These are phyloP conservation scores for Montipora cactus DNA, from an alignment of 64 coral and sea anemone species.

Conservation along the genomic window DNA sequence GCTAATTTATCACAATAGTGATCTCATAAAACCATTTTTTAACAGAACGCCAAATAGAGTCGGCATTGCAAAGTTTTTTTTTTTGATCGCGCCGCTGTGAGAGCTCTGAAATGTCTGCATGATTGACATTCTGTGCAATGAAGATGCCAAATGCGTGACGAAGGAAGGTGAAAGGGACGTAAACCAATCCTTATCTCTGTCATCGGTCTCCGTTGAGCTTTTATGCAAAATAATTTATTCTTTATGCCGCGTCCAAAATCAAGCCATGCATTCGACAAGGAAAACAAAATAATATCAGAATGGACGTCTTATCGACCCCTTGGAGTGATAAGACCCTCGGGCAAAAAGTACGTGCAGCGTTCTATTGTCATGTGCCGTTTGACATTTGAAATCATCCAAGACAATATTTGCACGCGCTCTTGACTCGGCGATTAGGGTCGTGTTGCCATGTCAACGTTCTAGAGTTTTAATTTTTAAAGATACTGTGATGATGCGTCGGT, in stretches of 20 bases:
- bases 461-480: no score
- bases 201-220: conserved; percentile 72
- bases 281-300: conserved; percentile 46
- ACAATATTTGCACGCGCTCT: conserved; percentile 87
- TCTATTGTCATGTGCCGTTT: conserved; percentile 80
- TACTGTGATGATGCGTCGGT: no score
- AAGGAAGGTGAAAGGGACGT: background rate
- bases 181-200: conserved; percentile 66
- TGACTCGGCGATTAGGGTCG: background rate
- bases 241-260: conserved; percentile 51
- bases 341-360: conserved; percentile 76
- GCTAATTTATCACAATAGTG: conserved; percentile 33
- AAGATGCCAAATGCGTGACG: conserved; percentile 12
- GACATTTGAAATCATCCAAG: conserved; percentile 93
- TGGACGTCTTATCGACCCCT: conserved; percentile 54
- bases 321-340: conserved; percentile 47
- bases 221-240: conserved; percentile 73
- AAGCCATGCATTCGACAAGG: conserved; percentile 30
- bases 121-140: background rate
- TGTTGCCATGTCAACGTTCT: conserved; percentile 39
- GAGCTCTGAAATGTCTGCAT: background rate
- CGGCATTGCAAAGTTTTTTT: conserved; percentile 3
- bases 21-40: conserved; percentile 39
- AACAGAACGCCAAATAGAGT: conserved; percentile 7
- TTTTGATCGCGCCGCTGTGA: background rate